Evolutionary conservation across 2,797 vertebrate species (phyloP).

Genomic region (Anolis apletophallus): DNA sequence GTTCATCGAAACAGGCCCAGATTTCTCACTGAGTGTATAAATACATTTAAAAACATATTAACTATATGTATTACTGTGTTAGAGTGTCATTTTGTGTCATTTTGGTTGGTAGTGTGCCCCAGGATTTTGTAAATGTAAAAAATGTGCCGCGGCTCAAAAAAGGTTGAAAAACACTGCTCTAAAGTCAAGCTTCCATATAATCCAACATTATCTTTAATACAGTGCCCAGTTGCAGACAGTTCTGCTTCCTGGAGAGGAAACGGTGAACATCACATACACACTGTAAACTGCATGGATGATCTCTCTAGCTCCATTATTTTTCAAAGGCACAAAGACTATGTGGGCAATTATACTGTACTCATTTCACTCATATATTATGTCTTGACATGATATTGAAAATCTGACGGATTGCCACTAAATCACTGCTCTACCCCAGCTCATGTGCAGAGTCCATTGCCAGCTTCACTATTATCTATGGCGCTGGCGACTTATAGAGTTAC

Average conservation of each 20-base stretch:
- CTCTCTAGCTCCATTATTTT: conserved; percentile 28
- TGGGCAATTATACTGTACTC: conserved; percentile 30
- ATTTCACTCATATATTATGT: conserved; percentile 19
- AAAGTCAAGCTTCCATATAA: accelerated
- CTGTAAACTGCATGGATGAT: not conserved
- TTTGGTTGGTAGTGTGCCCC: no score
- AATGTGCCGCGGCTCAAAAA: no score
- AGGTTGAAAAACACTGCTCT: no score
- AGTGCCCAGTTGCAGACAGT: not conserved
- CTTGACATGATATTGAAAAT: conserved; percentile 39
- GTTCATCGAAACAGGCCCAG: no score
- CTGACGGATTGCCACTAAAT: not conserved
- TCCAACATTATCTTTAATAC: accelerated
- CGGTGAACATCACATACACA: not conserved
- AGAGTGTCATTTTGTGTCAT: no score
- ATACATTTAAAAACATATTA: no score
- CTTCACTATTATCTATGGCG: not conserved
- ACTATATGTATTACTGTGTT: no score
- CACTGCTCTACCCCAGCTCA: conserved; percentile 12
- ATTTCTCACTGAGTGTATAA: no score
- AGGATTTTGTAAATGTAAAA: no score
- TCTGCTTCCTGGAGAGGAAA: conserved; percentile 5
- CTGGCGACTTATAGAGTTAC: not conserved
- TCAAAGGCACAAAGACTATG: conserved; percentile 35
- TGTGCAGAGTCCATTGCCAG: not conserved